phyloP scores from a whole-genome alignment of 2,888 invertebrate genomes.

The Mamestra brassicae region DNA sequence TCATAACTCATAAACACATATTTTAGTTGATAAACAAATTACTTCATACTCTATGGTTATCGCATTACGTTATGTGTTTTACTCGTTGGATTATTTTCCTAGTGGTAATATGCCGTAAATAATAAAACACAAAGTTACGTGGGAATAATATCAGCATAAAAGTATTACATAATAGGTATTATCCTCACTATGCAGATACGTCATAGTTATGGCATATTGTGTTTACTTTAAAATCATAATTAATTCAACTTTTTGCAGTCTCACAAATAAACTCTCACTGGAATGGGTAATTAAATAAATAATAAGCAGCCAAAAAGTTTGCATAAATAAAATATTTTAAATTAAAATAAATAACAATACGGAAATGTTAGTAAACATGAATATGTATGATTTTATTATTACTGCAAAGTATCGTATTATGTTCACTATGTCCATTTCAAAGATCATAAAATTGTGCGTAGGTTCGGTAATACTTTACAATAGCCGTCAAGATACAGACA shows the following conservation, averaged over 20 bases:
- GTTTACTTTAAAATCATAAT: background rate
- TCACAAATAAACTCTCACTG: constrained; percentile 29
- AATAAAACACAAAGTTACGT: background rate
- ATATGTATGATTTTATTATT: constrained; percentile 31
- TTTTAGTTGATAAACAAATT: too few relatives aligned
- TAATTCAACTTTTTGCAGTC: background rate
- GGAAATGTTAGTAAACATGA: constrained; percentile 9
- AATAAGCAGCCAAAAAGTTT: background rate
- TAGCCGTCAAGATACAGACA: background rate
- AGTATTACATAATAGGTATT: background rate
- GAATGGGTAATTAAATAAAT: constrained; percentile 9
- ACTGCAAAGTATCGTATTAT: background rate
- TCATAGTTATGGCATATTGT: background rate
- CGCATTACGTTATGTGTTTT: background rate
- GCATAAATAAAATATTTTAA: background rate
- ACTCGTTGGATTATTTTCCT: background rate
- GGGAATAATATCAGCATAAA: background rate
- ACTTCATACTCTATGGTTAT: background rate
- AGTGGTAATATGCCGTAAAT: background rate
- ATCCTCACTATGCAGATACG: background rate
- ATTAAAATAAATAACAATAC: constrained; percentile 2
- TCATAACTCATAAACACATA: background rate
- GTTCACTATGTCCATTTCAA: background rate
- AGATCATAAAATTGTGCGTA: background rate
- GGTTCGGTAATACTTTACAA: background rate